Base-by-base conservation (phyloP, 1,140 invertebrate genomes). In the Ylistrum balloti region DNA sequence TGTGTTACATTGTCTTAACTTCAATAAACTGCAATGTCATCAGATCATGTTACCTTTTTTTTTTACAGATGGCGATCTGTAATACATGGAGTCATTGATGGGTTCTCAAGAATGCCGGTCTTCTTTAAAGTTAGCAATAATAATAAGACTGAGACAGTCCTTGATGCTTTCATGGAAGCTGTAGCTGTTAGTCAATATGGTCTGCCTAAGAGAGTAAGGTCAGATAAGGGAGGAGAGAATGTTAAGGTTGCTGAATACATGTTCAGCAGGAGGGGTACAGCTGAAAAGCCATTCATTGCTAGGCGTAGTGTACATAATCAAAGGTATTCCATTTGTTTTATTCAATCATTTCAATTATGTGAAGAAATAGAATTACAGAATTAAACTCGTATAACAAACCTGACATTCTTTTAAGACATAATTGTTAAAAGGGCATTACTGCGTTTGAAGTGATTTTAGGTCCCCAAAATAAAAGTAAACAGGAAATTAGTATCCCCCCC, bases 11-110 rank as follows among this genome's bases (percentile, higher is more conserved):
- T n/a, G n/a, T n/a, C n/a, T n/a, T n/a, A n/a, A n/a, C n/a, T n/a
- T n/a, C n/a, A n/a, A n/a, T n/a, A n/a, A n/a, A n/a, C n/a, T n/a
- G n/a, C n/a, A n/a, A n/a, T n/a, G n/a, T n/a, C n/a, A n/a, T n/a
- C n/a, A n/a, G n/a, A n/a, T n/a, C n/a, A n/a, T n/a, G n/a, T n/a
- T 86, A 87, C 20, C 28, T n/a, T n/a, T n/a, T 88, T 28, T 0
- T 86, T 90, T 88, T 92, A 45, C 56, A 90, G 89, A 87, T 93
- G 92, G 91, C 74, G 92, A 85, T 74, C 93, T 88, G 89, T 93
- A 45, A 91, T 93, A 20, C 92, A 93, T 91, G 92, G 92, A 15
- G 90, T 92, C 33, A 90, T 92, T 9, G 91, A 93, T 90, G 92
- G 92, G 0, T 92, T 34, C 85, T 93, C 91, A 20, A 90, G 92